These are phyloP conservation scores for Corythornis cristatus DNA, from an alignment of 2,113 vertebrate genomes.

Conservation along the genomic window DNA sequence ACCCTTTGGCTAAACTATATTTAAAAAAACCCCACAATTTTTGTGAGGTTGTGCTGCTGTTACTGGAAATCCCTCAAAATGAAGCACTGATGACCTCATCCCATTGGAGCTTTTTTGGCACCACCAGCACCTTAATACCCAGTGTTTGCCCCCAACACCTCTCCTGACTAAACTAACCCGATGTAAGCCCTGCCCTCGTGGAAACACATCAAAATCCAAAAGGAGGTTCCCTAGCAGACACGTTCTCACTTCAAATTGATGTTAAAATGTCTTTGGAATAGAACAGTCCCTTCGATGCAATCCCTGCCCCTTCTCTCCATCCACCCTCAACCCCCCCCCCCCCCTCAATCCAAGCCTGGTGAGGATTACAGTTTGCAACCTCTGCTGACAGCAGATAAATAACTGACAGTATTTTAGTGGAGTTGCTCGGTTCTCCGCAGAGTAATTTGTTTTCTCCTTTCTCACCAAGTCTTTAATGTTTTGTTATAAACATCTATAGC, in stretches of 20 bases:
- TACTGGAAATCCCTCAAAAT: conserved; percentile 11
- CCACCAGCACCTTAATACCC: conserved; percentile 26
- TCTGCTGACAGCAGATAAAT: conserved; percentile 73
- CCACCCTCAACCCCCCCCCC: background rate
- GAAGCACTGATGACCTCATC: conserved; percentile 48
- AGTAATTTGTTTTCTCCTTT: conserved; percentile 74
- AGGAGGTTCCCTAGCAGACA: conserved; percentile 50
- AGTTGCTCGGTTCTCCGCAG: conserved; percentile 63
- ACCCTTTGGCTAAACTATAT: background rate
- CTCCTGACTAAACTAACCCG: conserved; percentile 34
- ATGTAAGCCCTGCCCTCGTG: background rate
- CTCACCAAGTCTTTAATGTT: conserved; percentile 63
- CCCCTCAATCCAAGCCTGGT: conserved; percentile 11
- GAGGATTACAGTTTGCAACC: conserved; percentile 58
- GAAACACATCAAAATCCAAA: conserved; percentile 45
- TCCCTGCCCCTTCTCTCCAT: conserved; percentile 45
- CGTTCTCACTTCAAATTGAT: conserved; percentile 53
- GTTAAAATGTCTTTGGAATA: conserved; percentile 65
- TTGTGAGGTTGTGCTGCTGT: conserved; percentile 42
- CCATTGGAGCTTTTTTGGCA: background rate
- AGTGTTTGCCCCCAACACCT: conserved; percentile 7
- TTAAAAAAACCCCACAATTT: background rate
- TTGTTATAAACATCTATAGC: conserved; percentile 63
- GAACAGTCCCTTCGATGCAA: conserved; percentile 43
- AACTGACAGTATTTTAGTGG: conserved; percentile 69